Percentiles rank a stretch among this genome's conserved stretches.
phyloP scores from a whole-genome alignment of 2,113 vertebrate species.

The Sialia sialis region DNA sequence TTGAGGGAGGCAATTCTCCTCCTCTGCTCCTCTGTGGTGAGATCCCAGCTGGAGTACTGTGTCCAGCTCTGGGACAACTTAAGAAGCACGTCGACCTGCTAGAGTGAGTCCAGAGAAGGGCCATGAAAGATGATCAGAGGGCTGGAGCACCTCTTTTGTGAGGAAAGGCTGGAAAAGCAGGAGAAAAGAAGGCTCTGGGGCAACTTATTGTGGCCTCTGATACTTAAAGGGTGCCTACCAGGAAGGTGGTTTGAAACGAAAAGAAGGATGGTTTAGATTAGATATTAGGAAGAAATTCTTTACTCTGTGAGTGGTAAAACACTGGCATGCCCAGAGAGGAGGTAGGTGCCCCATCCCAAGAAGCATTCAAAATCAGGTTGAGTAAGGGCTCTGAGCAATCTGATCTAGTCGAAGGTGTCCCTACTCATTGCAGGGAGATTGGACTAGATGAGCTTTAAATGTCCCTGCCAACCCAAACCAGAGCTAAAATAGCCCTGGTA shows the following conservation, averaged over 20 bases:
- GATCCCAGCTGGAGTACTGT: not conserved
- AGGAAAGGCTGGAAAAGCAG: not conserved
- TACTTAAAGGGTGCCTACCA: not conserved
- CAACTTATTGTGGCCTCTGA: not conserved
- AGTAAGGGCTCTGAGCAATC: not conserved
- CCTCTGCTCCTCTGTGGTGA: not conserved
- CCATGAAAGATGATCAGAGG: not conserved
- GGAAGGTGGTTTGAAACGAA: not conserved
- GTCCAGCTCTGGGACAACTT: not conserved
- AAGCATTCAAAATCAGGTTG: not conserved
- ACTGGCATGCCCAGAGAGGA: not conserved
- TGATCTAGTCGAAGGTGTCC: not conserved
- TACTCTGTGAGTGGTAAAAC: not conserved
- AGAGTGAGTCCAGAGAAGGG: not conserved
- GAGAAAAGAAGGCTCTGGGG: not conserved
- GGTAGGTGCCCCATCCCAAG: not conserved
- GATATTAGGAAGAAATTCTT: not conserved
- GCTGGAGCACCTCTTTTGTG: fast-evolving
- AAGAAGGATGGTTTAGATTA: not conserved
- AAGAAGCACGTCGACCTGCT: not conserved
- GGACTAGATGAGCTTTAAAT: not conserved
- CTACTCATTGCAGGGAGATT: not conserved
- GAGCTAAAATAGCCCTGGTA: not conserved
- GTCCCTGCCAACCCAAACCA: not conserved
- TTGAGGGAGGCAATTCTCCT: not conserved